Evolutionary conservation across 2,113 vertebrate genomes (phyloP).

Genomic region (Copsychus sechellarum): DNA sequence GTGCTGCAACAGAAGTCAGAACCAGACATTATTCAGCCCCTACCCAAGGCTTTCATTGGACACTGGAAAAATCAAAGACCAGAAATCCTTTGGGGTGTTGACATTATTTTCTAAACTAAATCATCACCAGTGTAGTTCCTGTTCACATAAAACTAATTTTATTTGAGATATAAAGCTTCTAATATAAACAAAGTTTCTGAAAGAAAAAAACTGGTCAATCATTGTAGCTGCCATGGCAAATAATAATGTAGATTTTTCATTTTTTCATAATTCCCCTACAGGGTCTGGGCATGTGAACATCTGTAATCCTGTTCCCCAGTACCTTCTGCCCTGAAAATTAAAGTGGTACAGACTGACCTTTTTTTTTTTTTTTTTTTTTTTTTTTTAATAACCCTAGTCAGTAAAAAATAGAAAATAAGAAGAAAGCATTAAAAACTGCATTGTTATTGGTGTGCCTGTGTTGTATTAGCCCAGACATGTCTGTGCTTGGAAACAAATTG

Average conservation of each 20-base stretch:
- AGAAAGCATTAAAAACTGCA: not conserved
- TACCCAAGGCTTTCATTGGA: not conserved
- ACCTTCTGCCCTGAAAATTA: not conserved
- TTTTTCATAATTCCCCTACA: not conserved
- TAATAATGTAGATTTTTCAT: not conserved
- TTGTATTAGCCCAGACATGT: slow-evolving; percentile 2
- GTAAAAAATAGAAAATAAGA: slow-evolving; percentile 12
- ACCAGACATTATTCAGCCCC: not conserved
- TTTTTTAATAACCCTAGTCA: not conserved
- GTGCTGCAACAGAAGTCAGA: slow-evolving; percentile 25
- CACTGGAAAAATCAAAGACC: slow-evolving; percentile 21
- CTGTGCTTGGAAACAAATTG: slow-evolving; percentile 26
- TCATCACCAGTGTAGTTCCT: not conserved
- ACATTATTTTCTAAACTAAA: slow-evolving; percentile 37
- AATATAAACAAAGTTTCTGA: not conserved
- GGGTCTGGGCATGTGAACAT: not conserved
- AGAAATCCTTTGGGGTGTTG: slow-evolving; percentile 20
- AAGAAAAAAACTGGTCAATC: not conserved
- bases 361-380: not conserved
- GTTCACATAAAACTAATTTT: slow-evolving; percentile 33
- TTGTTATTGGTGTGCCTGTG: not conserved
- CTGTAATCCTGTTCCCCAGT: not conserved
- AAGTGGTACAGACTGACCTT: not conserved
- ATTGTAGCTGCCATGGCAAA: not conserved
- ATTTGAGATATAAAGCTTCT: slow-evolving; percentile 37